Percentiles rank a stretch among this genome's conserved stretches.
Conservation (phyloP, 2,888 invertebrate species). For the Plemyria rubiginata region DNA sequence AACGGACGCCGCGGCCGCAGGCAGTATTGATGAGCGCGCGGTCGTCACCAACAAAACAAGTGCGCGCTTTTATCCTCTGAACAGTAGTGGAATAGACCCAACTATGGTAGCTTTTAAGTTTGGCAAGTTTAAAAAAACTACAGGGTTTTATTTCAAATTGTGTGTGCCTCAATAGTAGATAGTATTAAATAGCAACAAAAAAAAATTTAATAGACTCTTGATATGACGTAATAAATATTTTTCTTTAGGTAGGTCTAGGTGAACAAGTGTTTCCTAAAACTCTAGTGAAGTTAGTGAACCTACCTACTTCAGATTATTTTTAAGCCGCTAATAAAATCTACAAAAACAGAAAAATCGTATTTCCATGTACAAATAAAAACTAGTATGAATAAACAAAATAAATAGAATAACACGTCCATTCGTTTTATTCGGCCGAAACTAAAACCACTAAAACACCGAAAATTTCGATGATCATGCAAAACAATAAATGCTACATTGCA, state of each 20-base stretch:
- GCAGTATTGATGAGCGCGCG: conserved; percentile 60
- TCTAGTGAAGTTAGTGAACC: too few relatives aligned
- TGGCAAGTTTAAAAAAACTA: neutral
- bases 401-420: conserved; percentile 3
- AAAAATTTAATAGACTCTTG: too few relatives aligned
- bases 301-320: too few relatives aligned
- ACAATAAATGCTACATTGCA: conserved; percentile 45
- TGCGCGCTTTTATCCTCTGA: conserved; percentile 4
- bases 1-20: conserved; percentile 44
- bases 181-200: too few relatives aligned
- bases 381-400: neutral
- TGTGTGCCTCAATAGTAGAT: too few relatives aligned
- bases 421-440: conserved; percentile 12
- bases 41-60: conserved; percentile 37
- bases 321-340: too few relatives aligned
- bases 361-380: too few relatives aligned
- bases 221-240: too few relatives aligned
- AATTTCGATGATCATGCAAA: conserved; percentile 49
- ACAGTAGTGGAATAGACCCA: conserved; percentile 9
- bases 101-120: neutral
- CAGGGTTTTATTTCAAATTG: neutral
- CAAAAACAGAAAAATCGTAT: too few relatives aligned
- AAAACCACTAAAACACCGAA: conserved; percentile 24
- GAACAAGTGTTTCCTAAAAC: too few relatives aligned
- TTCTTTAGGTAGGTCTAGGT: too few relatives aligned